These are phyloP conservation scores for Zaprionus bogoriensis DNA, from an alignment of 2,888 invertebrate species.

Conservation along the genomic window DNA sequence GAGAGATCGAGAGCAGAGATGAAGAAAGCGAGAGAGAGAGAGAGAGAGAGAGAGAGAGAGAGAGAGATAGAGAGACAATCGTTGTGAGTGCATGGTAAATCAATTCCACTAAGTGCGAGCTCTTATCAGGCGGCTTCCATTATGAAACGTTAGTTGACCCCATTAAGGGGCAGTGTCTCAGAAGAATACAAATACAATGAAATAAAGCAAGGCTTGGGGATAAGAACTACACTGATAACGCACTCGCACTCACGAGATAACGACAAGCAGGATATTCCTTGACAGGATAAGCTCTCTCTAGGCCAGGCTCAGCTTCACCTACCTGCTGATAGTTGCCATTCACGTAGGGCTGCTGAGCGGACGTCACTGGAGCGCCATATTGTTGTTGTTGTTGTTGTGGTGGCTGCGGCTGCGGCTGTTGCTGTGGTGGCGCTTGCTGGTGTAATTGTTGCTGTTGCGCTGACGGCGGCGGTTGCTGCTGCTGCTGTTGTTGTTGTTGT, in stretches of 20 bases:
- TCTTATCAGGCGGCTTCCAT: constrained; percentile 50
- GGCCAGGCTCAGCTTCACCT: constrained; percentile 5
- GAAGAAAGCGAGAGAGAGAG: neutral
- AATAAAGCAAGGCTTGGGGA: too few species aligned
- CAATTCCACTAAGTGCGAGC: constrained; percentile 27
- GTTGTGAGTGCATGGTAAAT: constrained; percentile 19
- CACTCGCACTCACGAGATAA: neutral
- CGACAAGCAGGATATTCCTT: neutral
- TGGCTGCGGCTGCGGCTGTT: constrained; percentile 34
- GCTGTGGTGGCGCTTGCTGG: constrained; percentile 46
- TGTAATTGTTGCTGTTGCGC: constrained; percentile 46
- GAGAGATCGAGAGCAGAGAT: neutral
- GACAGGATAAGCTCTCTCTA: neutral
- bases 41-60: neutral
- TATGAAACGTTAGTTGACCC: constrained; percentile 34
- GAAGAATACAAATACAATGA: neutral
- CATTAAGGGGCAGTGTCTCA: constrained; percentile 16
- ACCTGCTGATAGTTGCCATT: constrained; percentile 83
- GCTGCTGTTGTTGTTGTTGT: constrained; percentile 51
- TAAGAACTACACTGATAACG: constrained; percentile 13
- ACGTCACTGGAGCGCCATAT: constrained; percentile 64
- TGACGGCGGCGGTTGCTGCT: constrained; percentile 56
- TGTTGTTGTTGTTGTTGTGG: constrained; percentile 52
- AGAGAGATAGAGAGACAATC: neutral
- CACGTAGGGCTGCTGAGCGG: constrained; percentile 67